phyloP scores from a whole-genome alignment of 2,113 vertebrate species.

The Leucopternis melanops region DNA sequence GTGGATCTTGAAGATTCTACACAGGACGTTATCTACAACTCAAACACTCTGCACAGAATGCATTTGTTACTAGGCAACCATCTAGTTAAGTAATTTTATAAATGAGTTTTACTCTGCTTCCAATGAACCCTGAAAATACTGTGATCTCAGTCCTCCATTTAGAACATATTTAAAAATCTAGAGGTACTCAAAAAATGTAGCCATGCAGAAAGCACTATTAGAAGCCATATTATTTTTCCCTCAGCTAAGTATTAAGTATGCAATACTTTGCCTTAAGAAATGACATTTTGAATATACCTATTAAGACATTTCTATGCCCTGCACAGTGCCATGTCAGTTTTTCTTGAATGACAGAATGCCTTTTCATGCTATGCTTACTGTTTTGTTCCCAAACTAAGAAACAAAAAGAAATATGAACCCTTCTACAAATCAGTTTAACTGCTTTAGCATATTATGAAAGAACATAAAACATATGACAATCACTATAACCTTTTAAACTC shows the following conservation, averaged over 20 bases:
- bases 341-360: neutral
- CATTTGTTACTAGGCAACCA: slow-evolving; percentile 69
- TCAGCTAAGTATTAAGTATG: neutral
- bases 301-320: neutral
- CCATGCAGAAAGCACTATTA: neutral
- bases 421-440: neutral
- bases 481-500: neutral
- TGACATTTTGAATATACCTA: neutral
- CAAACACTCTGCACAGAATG: slow-evolving; percentile 16
- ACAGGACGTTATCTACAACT: slow-evolving; percentile 31
- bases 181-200: neutral
- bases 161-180: slow-evolving; percentile 31
- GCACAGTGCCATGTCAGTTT: neutral
- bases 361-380: neutral
- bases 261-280: neutral
- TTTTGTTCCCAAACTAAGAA: neutral
- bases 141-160: slow-evolving; percentile 32
- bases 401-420: neutral
- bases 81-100: slow-evolving; percentile 58
- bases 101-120: slow-evolving; percentile 53
- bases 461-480: neutral
- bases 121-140: slow-evolving; percentile 60
- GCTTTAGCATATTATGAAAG: neutral
- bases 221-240: slow-evolving; percentile 4
- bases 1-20: slow-evolving; percentile 15